These are phyloP conservation scores for Aphrophora alni DNA, from an alignment of 2,888 invertebrate species.

Conservation along the genomic window DNA sequence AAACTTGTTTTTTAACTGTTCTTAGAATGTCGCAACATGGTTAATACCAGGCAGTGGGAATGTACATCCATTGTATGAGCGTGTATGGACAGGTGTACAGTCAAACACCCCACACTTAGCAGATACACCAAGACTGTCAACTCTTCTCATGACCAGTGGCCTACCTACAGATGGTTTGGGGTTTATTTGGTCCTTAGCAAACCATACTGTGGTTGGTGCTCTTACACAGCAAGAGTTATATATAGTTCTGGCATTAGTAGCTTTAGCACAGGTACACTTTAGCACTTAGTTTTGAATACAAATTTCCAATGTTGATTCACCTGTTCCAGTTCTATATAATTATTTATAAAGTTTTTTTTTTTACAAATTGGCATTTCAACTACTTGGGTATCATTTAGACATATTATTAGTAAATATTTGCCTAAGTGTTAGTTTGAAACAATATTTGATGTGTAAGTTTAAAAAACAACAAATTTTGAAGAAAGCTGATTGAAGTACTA, in stretches of 20 bases:
- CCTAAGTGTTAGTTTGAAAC: too few relatives aligned
- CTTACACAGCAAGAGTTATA: constrained; percentile 60
- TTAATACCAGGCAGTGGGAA: constrained; percentile 57
- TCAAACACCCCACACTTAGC: constrained; percentile 53
- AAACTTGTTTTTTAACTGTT: too few relatives aligned
- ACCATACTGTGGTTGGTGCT: constrained; percentile 59
- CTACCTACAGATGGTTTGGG: constrained; percentile 59
- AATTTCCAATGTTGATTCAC: too few relatives aligned
- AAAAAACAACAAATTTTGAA: too few relatives aligned
- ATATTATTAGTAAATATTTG: too few relatives aligned
- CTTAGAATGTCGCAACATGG: constrained; percentile 56
- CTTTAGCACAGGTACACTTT: constrained; percentile 60
- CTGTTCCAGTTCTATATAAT: too few relatives aligned
- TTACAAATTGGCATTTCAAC: not conserved
- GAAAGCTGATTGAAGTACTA: too few relatives aligned
- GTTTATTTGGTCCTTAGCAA: constrained; percentile 60
- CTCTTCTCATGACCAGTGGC: constrained; percentile 59
- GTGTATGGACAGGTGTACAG: constrained; percentile 58
- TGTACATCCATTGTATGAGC: constrained; percentile 57
- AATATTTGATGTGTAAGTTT: too few relatives aligned
- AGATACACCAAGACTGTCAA: constrained; percentile 51
- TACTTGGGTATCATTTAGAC: not conserved
- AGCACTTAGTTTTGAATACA: constrained; percentile 56
- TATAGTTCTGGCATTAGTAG: constrained; percentile 59
- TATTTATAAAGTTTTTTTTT: constrained; percentile 54